Evolutionary conservation across 2,797 vertebrate genomes (phyloP).

Genomic region (Euthynnus affinis): DNA sequence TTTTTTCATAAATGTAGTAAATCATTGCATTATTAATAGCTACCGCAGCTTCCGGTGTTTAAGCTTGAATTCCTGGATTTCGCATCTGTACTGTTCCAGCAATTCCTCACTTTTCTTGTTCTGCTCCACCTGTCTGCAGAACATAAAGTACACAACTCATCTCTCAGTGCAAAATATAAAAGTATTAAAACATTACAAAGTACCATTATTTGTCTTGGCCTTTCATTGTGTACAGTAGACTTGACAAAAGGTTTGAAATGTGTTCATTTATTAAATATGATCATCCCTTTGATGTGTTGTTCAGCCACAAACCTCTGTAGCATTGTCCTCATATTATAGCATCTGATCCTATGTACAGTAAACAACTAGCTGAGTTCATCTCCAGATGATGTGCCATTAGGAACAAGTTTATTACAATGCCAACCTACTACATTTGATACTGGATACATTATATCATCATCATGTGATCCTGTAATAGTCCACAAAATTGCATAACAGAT

Average conservation of each 20-base stretch:
- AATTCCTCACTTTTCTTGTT: conserved; percentile 77
- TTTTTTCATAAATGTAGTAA: neutral
- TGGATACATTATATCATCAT: neutral
- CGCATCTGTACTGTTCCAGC: conserved; percentile 80
- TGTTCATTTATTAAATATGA: neutral
- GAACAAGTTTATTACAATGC: neutral
- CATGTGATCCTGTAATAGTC: neutral
- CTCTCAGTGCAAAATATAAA: neutral
- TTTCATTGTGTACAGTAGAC: neutral
- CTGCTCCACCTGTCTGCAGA: conserved; percentile 75
- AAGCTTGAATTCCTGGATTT: conserved; percentile 85
- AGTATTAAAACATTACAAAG: neutral
- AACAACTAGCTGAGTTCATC: neutral
- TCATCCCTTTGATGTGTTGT: neutral
- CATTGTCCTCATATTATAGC: neutral
- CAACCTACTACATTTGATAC: neutral
- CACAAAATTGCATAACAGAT: neutral
- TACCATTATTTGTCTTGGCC: neutral
- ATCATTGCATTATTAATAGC: neutral
- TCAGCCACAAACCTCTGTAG: neutral
- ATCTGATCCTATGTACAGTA: neutral
- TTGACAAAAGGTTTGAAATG: neutral
- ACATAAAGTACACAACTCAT: conserved; percentile 19
- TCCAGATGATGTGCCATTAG: neutral
- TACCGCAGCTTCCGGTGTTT: conserved; percentile 85